phyloP scores from a whole-genome alignment of 2,888 invertebrate genomes.

The Galerucella nymphaeae region DNA sequence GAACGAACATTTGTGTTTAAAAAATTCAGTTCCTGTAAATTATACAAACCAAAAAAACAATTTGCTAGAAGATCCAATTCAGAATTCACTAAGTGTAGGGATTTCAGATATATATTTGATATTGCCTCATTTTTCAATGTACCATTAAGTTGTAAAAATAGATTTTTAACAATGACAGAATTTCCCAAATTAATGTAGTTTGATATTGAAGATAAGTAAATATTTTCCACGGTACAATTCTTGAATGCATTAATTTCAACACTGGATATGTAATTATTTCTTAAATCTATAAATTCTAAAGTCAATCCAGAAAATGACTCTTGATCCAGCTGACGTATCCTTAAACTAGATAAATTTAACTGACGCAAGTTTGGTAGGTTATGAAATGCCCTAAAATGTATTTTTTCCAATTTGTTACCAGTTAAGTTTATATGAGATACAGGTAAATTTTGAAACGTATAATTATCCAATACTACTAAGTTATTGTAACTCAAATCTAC shows the following conservation, averaged over 20 bases:
- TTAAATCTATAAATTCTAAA: constrained; percentile 20
- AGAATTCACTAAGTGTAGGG: constrained; percentile 26
- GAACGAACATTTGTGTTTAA: constrained; percentile 17
- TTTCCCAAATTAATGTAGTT: constrained; percentile 1
- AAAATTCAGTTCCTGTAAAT: constrained; percentile 30
- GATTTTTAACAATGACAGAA: background rate
- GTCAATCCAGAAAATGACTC: constrained; percentile 20
- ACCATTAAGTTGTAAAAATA: constrained; percentile 19
- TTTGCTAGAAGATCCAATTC: constrained; percentile 11
- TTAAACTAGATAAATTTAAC: constrained; percentile 19
- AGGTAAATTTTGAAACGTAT: constrained; percentile 24
- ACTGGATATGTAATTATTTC: constrained; percentile 18
- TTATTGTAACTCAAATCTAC: constrained; percentile 35
- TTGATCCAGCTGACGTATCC: constrained; percentile 12
- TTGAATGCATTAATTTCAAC: constrained; percentile 12
- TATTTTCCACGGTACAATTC: background rate
- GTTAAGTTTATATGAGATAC: constrained; percentile 6
- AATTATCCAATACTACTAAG: constrained; percentile 11
- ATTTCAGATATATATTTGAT: constrained; percentile 18
- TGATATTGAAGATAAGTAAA: constrained; percentile 3
- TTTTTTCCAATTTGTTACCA: constrained; percentile 22
- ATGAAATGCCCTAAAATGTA: constrained; percentile 21
- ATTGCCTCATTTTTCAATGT: constrained; percentile 11
- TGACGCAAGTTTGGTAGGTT: constrained; percentile 12
- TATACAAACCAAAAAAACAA: constrained; percentile 22